Evolutionary conservation across 2,888 invertebrate species (phyloP), one percentile per base, ranked within the genome.

Genomic region (Apodemia zela): DNA sequence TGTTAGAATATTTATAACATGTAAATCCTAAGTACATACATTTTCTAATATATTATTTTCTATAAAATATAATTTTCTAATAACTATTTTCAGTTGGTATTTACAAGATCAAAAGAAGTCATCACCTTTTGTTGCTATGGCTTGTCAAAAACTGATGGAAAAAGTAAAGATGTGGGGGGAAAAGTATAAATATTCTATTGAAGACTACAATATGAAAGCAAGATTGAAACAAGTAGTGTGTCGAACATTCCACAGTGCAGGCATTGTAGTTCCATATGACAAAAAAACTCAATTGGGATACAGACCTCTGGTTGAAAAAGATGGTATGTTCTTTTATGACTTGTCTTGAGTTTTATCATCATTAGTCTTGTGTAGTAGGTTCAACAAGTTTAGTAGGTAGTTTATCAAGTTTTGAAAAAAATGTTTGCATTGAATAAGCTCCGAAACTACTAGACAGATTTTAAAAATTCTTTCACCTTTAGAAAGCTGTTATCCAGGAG

Each of bases 281-380:
- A 95, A 94, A 75, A 96, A 95, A 80, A 95, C 95, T 0, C 94
- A 97, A 75, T 78, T 97, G 5, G 99, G 99, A 0, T 99, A 99
- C 79, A 93, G 99, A 68, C 94, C 89, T 61, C 82, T 95, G 49
- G 93, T 94, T 49, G 95, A 95, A 73, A 94, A 93, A 67, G 94
- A 96, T 82, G 92, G 94, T 92, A 90, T 79, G 70, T 69, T 67
- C 1, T 35, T 42, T 47, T 57, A 17, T 42, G 5, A 0, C 0
- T 15, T 42, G 0, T 42, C 15, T 5, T 42, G 15, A 15, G 15
- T 42, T 15, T 15, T 15, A 3, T 38, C 11, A 38, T 11, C 3
- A 38, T 35, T 35, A 35, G 35, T 35, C 35, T 35, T 35, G 11
- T 2, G 7, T 3, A 1, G 3, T 6, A 6, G 25, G 25, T 2